These are phyloP conservation scores for Aspiorhynchus laticeps DNA, from an alignment of 2,113 vertebrate genomes.

Conservation along the genomic window DNA sequence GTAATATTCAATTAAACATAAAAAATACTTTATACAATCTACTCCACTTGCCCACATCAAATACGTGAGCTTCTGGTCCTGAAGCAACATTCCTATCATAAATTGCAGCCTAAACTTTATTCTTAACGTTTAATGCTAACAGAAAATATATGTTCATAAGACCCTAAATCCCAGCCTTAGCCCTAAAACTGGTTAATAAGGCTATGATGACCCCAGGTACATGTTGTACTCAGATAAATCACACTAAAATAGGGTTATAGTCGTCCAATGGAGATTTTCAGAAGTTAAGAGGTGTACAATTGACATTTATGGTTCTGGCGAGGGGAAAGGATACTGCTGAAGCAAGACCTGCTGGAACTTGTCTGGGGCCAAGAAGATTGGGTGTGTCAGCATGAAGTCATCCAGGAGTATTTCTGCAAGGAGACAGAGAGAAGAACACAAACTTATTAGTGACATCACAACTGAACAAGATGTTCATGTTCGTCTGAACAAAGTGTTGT, in stretches of 20 bases:
- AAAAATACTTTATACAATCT: not conserved
- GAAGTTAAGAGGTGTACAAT: not conserved
- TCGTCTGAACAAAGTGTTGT: not conserved
- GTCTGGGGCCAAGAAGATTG: slow-evolving; percentile 93
- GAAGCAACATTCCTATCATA: not conserved
- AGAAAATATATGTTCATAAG: not conserved
- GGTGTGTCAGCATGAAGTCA: slow-evolving; percentile 95
- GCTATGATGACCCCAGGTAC: not conserved
- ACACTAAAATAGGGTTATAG: not conserved
- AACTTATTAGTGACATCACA: slow-evolving; percentile 16
- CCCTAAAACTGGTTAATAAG: not conserved
- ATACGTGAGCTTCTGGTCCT: not conserved
- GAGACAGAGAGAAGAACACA: slow-evolving; percentile 30
- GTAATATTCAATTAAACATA: not conserved
- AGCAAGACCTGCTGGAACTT: slow-evolving; percentile 91
- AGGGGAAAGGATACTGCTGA: slow-evolving; percentile 89
- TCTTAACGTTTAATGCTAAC: not conserved
- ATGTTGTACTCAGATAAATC: not conserved
- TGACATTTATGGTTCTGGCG: slow-evolving; percentile 19
- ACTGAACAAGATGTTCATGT: not conserved
- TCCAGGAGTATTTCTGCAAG: slow-evolving; percentile 87
- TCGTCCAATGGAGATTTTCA: not conserved
- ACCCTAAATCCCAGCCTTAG: not conserved
- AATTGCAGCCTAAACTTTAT: not conserved
- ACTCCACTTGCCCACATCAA: not conserved